A percentile compares a stretch with the other conserved stretches of the same genome.
Evolutionary conservation across 2,888 invertebrate species (phyloP).

Genomic region (Rhopalosiphum nymphaeae): DNA sequence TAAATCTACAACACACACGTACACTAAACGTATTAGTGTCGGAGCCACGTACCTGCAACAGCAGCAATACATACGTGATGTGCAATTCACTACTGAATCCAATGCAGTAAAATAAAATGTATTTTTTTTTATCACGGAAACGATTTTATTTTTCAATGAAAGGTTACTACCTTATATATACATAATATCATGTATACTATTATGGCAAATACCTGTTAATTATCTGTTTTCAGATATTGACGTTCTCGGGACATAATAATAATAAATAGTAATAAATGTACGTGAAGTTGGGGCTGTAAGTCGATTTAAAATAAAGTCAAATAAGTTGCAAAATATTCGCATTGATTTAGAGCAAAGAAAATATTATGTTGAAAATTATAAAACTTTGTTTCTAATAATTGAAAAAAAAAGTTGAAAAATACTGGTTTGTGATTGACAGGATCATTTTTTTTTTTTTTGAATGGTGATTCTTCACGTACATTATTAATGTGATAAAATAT

Average conservation of each 20-base stretch:
- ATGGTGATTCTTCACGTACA: not conserved
- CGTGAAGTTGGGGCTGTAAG: not conserved
- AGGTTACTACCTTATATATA: not conserved
- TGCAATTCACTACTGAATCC: not conserved
- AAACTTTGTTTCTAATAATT: not conserved
- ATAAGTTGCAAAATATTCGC: not conserved
- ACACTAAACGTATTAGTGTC: not conserved
- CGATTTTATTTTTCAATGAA: conserved; percentile 4
- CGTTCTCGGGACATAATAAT: not conserved
- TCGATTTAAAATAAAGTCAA: not conserved
- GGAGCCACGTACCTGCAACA: not conserved
- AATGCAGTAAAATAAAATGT: not conserved
- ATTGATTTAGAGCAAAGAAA: not conserved
- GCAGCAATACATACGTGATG: not conserved
- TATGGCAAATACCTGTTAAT: not conserved
- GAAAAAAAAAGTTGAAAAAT: not conserved
- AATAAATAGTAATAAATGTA: not conserved
- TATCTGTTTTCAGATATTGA: not conserved
- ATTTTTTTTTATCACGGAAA: not conserved
- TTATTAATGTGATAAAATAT: not conserved
- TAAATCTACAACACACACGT: not conserved
- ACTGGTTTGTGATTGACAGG: not conserved
- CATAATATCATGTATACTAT: not conserved
- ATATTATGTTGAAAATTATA: not conserved
- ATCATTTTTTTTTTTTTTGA: not conserved